Evolutionary conservation across 2,113 vertebrate species (phyloP), one percentile per base, ranked within the genome.

Genomic region (Psilopsiagon aurifrons): DNA sequence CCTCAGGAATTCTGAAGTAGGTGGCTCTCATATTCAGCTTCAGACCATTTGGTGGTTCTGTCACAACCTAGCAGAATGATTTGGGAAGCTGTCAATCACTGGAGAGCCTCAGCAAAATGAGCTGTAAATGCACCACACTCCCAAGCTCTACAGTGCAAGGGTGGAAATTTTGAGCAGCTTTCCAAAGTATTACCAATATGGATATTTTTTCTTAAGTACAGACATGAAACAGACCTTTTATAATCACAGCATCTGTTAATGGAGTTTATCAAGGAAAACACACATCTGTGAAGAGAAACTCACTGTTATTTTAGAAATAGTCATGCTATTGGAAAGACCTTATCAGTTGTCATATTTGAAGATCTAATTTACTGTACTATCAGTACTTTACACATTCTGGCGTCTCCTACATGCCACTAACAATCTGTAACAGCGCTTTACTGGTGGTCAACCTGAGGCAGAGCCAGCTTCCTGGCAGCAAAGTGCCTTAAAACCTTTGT

Each of bases 21-120:
- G 99, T 99, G 14, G 99, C 98, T 86, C 99, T 98, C 98, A 99
- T 98, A 92, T 99, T 99, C 85, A 99, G 97, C 83, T 99, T 99
- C 92, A 99, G 98, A 37, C 99, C 99, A 0, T 99, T 99, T 15
- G 99, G 99, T 13, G 99, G 99, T 96, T 99, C 99, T 0, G 98
- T 99, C 94, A 99, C 99, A 7, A 99, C 99, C 99, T 99, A 91
- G 25, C 49, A 25, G 78, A 70, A 63, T 39, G 44, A 90, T 92
- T 25, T 85, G 52, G 47, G 74, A 82, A 75, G 31, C 35, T 70
- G 73, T 71, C 14, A 35, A 0, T 57, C 64, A 51, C 39, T 62
- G 47, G 11, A 63, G 7, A 78, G 73, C 29, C 76, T 60, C 69
- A 71, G 60, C 44, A 63, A 92, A 86, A 80, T 1, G 22, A 71